Percentiles rank a stretch among this genome's conserved stretches.
Conservation (phyloP, 1,140 invertebrate genomes). For the Aphaenogaster rudis region DNA sequence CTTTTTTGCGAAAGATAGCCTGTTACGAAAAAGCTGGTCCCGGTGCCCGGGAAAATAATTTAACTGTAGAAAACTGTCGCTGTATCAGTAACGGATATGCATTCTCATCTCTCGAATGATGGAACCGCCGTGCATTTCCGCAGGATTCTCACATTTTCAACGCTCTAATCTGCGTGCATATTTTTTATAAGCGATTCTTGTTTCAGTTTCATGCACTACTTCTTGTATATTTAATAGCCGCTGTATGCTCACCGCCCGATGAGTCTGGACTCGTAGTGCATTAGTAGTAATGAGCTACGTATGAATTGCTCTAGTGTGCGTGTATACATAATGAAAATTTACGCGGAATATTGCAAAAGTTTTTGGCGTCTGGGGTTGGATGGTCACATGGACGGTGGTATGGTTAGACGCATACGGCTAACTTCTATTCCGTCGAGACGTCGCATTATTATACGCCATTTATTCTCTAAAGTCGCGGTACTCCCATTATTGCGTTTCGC, state of each 20-base stretch:
- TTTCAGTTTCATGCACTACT: neutral
- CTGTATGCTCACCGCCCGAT: neutral
- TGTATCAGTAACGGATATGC: neutral
- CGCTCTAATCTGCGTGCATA: neutral
- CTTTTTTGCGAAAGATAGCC: constrained; percentile 14
- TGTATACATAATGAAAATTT: constrained; percentile 38
- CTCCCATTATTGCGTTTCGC: constrained; percentile 29
- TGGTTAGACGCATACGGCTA: constrained; percentile 4
- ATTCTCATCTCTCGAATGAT: neutral
- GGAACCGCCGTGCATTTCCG: neutral
- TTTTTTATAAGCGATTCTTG: neutral
- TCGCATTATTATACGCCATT: constrained; percentile 59
- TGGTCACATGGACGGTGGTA: neutral
- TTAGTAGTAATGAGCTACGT: constrained; percentile 41
- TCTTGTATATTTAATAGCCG: neutral
- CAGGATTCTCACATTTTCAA: neutral
- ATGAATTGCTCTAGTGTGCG: neutral
- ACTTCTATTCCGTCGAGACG: constrained; percentile 47
- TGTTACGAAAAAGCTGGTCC: constrained; percentile 30
- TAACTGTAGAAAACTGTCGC: neutral
- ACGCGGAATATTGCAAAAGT: constrained; percentile 58
- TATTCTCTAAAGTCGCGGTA: constrained; percentile 43
- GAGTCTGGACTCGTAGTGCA: neutral
- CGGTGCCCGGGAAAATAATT: constrained; percentile 25
- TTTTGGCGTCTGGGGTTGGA: constrained; percentile 25